Evolutionary conservation across 2,113 vertebrate genomes (phyloP), one percentile per base, ranked within the genome.

Genomic region (Xyliphius kryptos): DNA sequence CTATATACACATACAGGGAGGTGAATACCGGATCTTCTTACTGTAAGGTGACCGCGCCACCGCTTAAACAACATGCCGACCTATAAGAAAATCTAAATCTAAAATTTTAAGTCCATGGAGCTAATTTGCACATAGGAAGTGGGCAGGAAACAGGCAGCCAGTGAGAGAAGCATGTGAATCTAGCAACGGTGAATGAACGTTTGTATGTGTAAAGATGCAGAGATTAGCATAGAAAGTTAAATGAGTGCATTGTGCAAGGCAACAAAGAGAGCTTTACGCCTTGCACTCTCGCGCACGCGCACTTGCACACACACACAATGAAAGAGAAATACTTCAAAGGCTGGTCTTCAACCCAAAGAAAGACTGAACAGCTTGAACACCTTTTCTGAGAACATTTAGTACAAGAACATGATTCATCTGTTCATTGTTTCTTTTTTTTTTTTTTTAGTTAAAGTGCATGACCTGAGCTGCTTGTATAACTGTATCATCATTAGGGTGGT

Each of bases 171-270:
- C 57, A 70, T 67, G 72, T 58, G 58, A 21, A 52, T 46, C 62
- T 63, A 51, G 59, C 50, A 54, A 54, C 57, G 37, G 2, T 49
- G 61, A 64, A 72, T 54, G 60, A 65, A 70, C 47, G 67, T 66
- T 71, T 71, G 74, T 66, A 67, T 71, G 68, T 63, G 52, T 56
- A 71, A 61, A 66, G 71, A 71, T 71, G 61, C 43, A n/a, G 36
- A 63, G 72, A 75, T 75, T 71, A 77, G 53, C 73, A 77, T 75
- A 69, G 53, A 67, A 68, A 58, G 20, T 61, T 57, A 72, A 75
- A 75, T 62, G 66, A 43, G 54, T 62, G 58, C 47, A 66, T 77
- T 77, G 76, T 77, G 20, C 16, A 43, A 53, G 21, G 7, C 57
- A 68, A 77, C 72, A 77, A 72, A 60, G 72, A 67, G n/a, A 58